These are phyloP conservation scores for Neoarius graeffei DNA, from an alignment of 2,113 vertebrate genomes.

Conservation along the genomic window DNA sequence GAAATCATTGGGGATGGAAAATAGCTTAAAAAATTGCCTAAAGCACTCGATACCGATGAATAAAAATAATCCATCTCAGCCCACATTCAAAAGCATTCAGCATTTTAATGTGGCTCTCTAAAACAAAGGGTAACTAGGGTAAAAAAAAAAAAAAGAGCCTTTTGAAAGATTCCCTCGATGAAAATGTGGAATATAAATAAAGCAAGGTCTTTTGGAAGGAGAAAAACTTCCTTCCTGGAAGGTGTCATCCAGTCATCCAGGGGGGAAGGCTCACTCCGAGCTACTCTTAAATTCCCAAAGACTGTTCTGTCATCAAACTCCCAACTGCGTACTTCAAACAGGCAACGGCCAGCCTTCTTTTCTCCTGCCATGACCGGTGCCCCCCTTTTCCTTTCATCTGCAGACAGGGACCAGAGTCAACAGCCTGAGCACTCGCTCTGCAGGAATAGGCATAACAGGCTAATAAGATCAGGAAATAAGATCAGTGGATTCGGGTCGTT, in stretches of 20 bases:
- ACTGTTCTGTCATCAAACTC: conserved; percentile 80
- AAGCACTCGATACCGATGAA: background rate
- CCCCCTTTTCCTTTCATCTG: conserved; percentile 68
- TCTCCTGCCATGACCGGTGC: conserved; percentile 50
- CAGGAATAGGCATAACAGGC: conserved; percentile 45
- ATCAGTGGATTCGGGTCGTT: conserved; percentile 38
- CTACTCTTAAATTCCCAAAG: conserved; percentile 80
- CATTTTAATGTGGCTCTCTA: conserved; percentile 3
- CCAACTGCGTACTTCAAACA: conserved; percentile 79
- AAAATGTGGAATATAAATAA: conserved; percentile 83
- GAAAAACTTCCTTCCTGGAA: conserved; percentile 80
- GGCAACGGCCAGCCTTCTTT: conserved; percentile 64
- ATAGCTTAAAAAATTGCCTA: background rate
- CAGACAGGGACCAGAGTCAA: conserved; percentile 37
- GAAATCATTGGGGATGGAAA: background rate
- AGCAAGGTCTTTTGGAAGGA: conserved; percentile 78
- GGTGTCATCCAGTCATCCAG: conserved; percentile 60
- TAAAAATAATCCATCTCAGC: background rate
- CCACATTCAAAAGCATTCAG: background rate
- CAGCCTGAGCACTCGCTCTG: conserved; percentile 15
- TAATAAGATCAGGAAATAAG: conserved; percentile 54
- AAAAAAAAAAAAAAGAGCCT: conserved; percentile 55
- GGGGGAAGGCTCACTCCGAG: conserved; percentile 68
- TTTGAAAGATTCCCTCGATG: conserved; percentile 74
- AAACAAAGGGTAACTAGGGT: conserved; percentile 49